Conservation (phyloP, 1,140 invertebrate genomes). For the Grapholita molesta region DNA sequence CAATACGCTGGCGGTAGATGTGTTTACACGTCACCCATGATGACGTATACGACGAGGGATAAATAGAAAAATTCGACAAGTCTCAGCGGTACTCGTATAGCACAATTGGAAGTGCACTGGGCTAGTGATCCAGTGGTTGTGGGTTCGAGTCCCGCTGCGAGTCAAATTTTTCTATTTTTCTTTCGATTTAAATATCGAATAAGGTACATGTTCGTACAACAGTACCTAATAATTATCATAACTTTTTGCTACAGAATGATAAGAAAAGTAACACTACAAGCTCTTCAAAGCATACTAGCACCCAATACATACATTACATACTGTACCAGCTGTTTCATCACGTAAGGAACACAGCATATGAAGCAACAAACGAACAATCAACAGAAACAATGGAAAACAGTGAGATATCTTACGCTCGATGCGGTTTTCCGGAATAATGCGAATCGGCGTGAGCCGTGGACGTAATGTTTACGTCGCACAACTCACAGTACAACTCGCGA, state of each 20-base stretch:
- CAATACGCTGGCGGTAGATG: too few species aligned
- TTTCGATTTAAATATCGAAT: too few species aligned
- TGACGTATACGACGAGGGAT: too few species aligned
- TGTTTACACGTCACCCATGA: too few species aligned
- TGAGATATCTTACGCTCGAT: conserved; percentile 46
- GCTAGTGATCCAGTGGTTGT: too few species aligned
- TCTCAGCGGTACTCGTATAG: too few species aligned
- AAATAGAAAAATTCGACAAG: too few species aligned
- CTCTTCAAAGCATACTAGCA: not conserved
- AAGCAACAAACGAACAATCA: not conserved
- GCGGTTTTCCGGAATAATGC: conserved; percentile 55
- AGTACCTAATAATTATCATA: not conserved
- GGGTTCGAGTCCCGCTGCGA: too few species aligned
- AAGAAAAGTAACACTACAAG: not conserved
- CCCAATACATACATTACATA: conserved; percentile 15
- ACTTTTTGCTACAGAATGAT: too few species aligned
- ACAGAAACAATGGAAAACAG: not conserved
- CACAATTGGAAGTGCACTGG: too few species aligned
- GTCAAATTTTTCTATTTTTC: too few species aligned
- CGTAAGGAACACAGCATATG: not conserved
- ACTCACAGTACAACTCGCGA: conserved; percentile 59
- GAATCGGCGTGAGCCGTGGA: conserved; percentile 53
- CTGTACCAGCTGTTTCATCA: not conserved
- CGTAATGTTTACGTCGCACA: conserved; percentile 64
- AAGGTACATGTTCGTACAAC: too few species aligned